Percentiles rank a stretch among this genome's conserved stretches.
phyloP scores from a whole-genome alignment of 2,797 vertebrate species.

The Enteromius anoplus region DNA sequence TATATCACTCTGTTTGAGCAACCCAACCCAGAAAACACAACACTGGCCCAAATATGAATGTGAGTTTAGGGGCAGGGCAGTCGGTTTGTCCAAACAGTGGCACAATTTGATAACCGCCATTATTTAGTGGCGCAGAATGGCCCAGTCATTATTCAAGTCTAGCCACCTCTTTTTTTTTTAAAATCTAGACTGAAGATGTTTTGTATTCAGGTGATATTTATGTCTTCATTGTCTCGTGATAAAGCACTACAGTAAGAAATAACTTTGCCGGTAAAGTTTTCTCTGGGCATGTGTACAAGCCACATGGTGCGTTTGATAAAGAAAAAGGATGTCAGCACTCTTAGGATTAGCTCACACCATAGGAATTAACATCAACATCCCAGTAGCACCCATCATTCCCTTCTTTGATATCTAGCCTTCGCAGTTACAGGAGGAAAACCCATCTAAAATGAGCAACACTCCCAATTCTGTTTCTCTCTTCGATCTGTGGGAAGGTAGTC shows the following conservation, averaged over 20 bases:
- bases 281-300: slow-evolving; percentile 52
- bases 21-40: neutral
- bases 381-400: slow-evolving; percentile 43
- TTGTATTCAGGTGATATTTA: neutral
- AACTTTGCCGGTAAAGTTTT: slow-evolving; percentile 45
- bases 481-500: slow-evolving; percentile 18
- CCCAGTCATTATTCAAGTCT: neutral
- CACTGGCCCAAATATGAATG: no score
- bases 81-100: neutral
- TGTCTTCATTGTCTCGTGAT: slow-evolving; percentile 29
- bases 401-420: slow-evolving; percentile 52
- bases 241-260: slow-evolving; percentile 36
- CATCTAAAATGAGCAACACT: slow-evolving; percentile 39
- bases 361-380: slow-evolving; percentile 65
- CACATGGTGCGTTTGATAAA: slow-evolving; percentile 64
- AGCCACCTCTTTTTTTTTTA: neutral
- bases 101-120: neutral
- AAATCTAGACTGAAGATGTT: neutral
- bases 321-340: slow-evolving; percentile 63
- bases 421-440: slow-evolving; percentile 42
- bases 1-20: neutral
- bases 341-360: slow-evolving; percentile 66
- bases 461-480: slow-evolving; percentile 42
- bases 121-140: neutral
- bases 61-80: neutral